Base-by-base conservation (phyloP, 2,888 invertebrate genomes). In the Caenorhabditis japonica region DNA sequence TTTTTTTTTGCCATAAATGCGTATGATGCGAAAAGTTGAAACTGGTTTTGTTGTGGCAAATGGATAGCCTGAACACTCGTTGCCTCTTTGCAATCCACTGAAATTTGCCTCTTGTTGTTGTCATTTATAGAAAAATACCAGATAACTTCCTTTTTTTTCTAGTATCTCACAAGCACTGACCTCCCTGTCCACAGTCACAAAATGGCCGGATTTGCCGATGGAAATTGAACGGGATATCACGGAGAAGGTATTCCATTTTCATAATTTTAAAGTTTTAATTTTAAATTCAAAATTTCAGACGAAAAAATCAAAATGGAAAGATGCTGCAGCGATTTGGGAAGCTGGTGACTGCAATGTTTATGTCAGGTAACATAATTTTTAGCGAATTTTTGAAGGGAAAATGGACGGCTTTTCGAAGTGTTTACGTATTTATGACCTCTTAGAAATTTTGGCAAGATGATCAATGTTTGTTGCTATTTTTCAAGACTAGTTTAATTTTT, bases 291-390 rank as follows among this genome's bases (percentile, higher is more conserved):
- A 27, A 27, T 13, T 46, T 36, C 25, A 47, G 21, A 72, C 59
- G 30, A 72, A 64, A 17, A 52, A 55, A 47, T 43, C 59, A 7
- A 46, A 33, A 8, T 64, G 72, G 64, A 59, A 49, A 27, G 64
- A 72, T 1, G 72, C 72, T 30, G 52, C 41, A 3, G 23, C 36
- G 15, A 59, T 72, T 43, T 72, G 72, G 72, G 64, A 72, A 53
- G 59, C 72, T 10, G 72, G 64, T n/a, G 64, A 72, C 43, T 58
- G 47, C 15, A 72, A 53, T n/a, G 30, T 19, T 23, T 64, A 64
- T 59, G 59, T 72, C 41, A 64, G 59, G 72, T 72, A 3, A 25
- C 49, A 4, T 15, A 15, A 8, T 39, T 17, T 39, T 13, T 39
- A 8, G 4, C n/a, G 39, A 15, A 13, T 4, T 39, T 13, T 13